Evolutionary conservation across 2,113 vertebrate species (phyloP).

Genomic region (Cephalopterus ornatus): DNA sequence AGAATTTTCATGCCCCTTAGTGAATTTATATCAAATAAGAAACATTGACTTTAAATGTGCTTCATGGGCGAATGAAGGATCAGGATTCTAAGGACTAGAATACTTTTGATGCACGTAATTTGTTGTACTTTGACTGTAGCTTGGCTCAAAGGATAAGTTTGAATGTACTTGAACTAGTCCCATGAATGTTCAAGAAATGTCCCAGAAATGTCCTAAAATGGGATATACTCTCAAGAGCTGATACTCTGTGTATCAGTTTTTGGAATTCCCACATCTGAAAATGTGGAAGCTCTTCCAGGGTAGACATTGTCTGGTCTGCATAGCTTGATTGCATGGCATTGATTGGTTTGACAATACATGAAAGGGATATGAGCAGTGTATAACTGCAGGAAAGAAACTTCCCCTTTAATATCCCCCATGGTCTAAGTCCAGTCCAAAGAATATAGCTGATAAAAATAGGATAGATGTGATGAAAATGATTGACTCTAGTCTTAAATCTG

Average conservation of each 20-base stretch:
- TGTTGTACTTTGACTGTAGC: not conserved
- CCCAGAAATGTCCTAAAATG: not conserved
- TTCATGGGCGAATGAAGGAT: not conserved
- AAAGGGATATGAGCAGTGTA: not conserved
- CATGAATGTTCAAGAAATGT: too few species aligned
- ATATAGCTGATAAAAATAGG: not conserved
- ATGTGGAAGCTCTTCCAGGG: not conserved
- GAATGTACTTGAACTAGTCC: not conserved
- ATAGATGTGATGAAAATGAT: not conserved
- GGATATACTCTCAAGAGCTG: not conserved
- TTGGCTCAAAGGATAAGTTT: not conserved
- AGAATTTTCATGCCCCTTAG: not conserved
- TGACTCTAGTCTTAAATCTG: not conserved
- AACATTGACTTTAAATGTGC: not conserved
- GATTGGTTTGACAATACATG: rapidly evolving
- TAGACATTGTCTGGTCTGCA: not conserved
- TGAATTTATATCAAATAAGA: not conserved
- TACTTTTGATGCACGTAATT: not conserved
- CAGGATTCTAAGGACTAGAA: not conserved
- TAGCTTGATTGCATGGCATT: rapidly evolving
- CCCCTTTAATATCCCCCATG: not conserved
- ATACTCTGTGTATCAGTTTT: not conserved
- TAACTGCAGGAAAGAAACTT: not conserved
- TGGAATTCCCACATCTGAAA: not conserved
- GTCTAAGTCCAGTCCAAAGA: not conserved